phyloP scores from a whole-genome alignment of 2,888 invertebrate genomes.

The Elegia similella region DNA sequence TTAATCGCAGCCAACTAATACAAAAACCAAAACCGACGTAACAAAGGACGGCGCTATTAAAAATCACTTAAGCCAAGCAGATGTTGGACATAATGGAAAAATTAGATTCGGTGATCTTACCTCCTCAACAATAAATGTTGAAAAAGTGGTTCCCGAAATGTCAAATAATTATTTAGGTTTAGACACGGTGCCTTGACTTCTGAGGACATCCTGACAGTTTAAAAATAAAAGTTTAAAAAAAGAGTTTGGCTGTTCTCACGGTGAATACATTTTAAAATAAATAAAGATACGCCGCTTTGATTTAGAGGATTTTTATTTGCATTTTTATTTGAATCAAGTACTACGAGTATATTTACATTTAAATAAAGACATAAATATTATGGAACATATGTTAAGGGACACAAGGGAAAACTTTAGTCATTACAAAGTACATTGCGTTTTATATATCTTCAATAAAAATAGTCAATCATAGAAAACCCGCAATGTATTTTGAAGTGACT shows the following conservation, averaged over 20 bases:
- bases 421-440: too few relatives aligned
- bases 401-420: too few relatives aligned
- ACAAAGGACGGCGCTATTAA: slow-evolving; percentile 58
- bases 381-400: too few relatives aligned
- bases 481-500: too few relatives aligned
- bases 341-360: too few relatives aligned
- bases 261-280: slow-evolving; percentile 29
- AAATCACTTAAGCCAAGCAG: slow-evolving; percentile 49
- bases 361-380: too few relatives aligned
- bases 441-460: too few relatives aligned
- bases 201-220: neutral
- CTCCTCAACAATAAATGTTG: slow-evolving; percentile 7
- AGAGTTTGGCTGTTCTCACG: slow-evolving; percentile 19
- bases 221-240: slow-evolving; percentile 22
- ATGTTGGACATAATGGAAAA: slow-evolving; percentile 42
- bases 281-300: neutral
- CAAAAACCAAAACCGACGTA: slow-evolving; percentile 38
- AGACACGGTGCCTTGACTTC: slow-evolving; percentile 17
- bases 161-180: slow-evolving; percentile 25
- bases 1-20: slow-evolving; percentile 39
- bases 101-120: slow-evolving; percentile 31
- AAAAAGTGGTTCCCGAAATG: slow-evolving; percentile 20
- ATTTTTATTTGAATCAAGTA: neutral
- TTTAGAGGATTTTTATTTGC: neutral
- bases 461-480: too few relatives aligned